Evolutionary conservation across 2,797 vertebrate genomes (phyloP), one percentile per base, ranked within the genome.

Genomic region (Periophthalmus magnuspinnatus): DNA sequence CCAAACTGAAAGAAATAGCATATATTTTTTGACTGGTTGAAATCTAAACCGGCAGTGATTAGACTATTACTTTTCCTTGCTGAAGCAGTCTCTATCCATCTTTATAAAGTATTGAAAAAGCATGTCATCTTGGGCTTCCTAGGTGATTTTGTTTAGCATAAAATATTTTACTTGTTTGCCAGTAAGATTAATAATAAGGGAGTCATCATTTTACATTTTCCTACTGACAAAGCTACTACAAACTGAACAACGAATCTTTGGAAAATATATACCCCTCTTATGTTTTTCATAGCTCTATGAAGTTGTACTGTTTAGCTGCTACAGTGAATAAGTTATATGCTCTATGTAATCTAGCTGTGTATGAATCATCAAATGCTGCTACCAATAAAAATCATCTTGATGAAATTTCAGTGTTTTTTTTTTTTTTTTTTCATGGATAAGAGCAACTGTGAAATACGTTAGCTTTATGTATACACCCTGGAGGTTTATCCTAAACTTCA

Each of bases 351-450:
- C 0, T 5, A 3, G 3, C 19, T 38, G 13, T 77, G 9, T 77
- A 21, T 52, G 11, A 64, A 9, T 9, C n/a, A 8, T 36, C 5
- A 58, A 66, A 54, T 1, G 22, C 32, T 81, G 13, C 60, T 79
- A 34, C 77, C 17, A 71, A 83, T 86, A 82, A 84, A 82, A 86
- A 74, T 52, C 7, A 2, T 77, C 2, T 8, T 47, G n/a, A 68
- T 32, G 16, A 63, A 50, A 70, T 71, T 57, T 80, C 50, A 66
- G 59, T 3, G 1, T 47, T 54, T 5, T 84, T 74, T 80, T 71
- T 36, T 28, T 1, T 28, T 28, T 48, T 79, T 48, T 5, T 52
- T 33, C 32, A 63, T 6, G 34, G 28, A 56, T 67, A 36, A 70
- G 32, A 68, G 50, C 11, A 8, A 2, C 0, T 11, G 16, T 79